Conservation (phyloP, 2,113 vertebrate species). For the Limnothrissa miodon region DNA sequence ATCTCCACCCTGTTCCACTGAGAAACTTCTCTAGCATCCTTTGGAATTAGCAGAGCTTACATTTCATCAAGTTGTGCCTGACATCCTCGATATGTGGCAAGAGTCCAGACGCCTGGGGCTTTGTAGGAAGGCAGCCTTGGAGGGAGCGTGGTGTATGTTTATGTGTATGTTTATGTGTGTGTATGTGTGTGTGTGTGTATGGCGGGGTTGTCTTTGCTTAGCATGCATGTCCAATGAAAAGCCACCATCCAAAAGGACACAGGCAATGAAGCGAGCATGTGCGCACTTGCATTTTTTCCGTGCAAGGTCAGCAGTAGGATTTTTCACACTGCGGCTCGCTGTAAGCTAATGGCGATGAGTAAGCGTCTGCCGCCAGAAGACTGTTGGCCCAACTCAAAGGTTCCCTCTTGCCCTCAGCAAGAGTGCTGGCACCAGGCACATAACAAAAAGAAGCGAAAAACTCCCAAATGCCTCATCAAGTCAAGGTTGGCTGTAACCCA, state of each 20-base stretch:
- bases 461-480: background rate
- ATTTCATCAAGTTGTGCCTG: background rate
- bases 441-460: background rate
- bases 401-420: background rate
- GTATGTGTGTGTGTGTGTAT: too few species aligned
- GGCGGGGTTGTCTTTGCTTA: background rate
- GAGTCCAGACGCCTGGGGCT: background rate
- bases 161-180: too few species aligned
- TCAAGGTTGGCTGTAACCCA: background rate
- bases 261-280: background rate
- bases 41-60: background rate
- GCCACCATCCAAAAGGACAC: background rate
- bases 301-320: background rate
- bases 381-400: background rate
- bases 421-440: background rate
- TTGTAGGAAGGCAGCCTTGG: background rate
- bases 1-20: background rate
- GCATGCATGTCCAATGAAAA: background rate
- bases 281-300: background rate
- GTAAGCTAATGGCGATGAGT: background rate
- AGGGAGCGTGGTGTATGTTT: background rate
- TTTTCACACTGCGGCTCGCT: background rate
- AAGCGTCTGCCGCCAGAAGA: background rate
- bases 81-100: background rate
- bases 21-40: background rate